Evolutionary conservation across 2,888 invertebrate species (phyloP), one percentile per base, ranked within the genome.

Genomic region (Caenorhabditis sinica): DNA sequence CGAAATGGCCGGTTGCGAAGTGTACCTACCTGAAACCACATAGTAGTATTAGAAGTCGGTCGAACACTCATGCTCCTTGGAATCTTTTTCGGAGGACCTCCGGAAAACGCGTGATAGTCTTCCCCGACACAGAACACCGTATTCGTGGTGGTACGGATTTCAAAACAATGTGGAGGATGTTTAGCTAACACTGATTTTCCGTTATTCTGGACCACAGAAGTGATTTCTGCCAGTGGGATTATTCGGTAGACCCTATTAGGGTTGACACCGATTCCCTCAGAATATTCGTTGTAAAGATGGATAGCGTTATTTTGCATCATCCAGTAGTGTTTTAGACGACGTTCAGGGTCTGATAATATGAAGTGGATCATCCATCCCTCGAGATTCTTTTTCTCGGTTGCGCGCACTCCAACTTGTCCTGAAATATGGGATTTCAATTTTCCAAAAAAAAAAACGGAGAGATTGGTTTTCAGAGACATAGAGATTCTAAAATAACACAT

Each of bases 161-260:
- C 93, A 82, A 93, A 92, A 73, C 90, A 90, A 77, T 93, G 93
- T n/a, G 93, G 92, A 11, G 92, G 90, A 75, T 87, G 90, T 65
- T 85, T 87, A 0, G 88, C 84, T 4, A 87, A 45, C 4, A 93
- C 82, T 13, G 92, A 87, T 13, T 90, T 89, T 6, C 93, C 93
- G 13, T 91, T 89, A 81, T 92, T 90, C 51, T 88, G 89, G 11
- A 88, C 86, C 2, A 93, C 82, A 0, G 91, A 91, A 30, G 91
- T 66, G 28, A 93, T 91, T 33, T 91, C 91, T 23, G 90, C 86
- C 20, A 93, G 84, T 1, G 92, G 88, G 58, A 93, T 89, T 15
- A 86, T 83, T 28, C 85, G 85, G 86, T 89, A 92, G 40, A 89
- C 87, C 6, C 92, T 83, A 40, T 84, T 85, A 30, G 82, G 79